phyloP scores from a whole-genome alignment of 2,113 vertebrate genomes.

The Halcyon malimbica region DNA sequence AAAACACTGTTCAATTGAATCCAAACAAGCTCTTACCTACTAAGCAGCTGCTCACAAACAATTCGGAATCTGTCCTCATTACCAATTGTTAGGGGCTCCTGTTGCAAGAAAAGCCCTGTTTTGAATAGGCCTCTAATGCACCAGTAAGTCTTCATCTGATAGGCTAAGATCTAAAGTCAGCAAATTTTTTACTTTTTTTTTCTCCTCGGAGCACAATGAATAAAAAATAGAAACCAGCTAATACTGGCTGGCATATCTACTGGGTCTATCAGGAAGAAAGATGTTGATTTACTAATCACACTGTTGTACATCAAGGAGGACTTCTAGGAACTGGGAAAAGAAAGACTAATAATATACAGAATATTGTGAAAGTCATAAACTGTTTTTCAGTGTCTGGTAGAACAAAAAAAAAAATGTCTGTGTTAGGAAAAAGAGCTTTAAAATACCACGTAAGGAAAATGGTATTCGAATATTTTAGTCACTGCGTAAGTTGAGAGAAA shows the following conservation, averaged over 20 bases:
- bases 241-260: background rate
- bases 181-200: background rate
- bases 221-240: constrained; percentile 16
- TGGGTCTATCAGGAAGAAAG: background rate
- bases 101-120: constrained; percentile 48
- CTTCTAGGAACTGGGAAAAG: background rate
- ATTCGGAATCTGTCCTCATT: constrained; percentile 61
- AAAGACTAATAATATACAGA: background rate
- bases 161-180: constrained; percentile 29
- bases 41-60: constrained; percentile 69
- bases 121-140: constrained; percentile 44
- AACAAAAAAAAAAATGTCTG: background rate
- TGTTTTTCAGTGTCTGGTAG: background rate
- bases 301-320: background rate
- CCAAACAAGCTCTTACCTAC: constrained; percentile 71
- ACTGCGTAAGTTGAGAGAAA: background rate
- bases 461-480: background rate
- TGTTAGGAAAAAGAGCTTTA: background rate
- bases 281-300: constrained; percentile 11
- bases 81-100: constrained; percentile 65
- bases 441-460: background rate
- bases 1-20: constrained; percentile 78
- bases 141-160: background rate
- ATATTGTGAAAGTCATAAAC: background rate
- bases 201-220: background rate